These are phyloP conservation scores for Arvicanthis niloticus DNA, from an alignment of 2,113 vertebrate genomes.

Conservation along the genomic window DNA sequence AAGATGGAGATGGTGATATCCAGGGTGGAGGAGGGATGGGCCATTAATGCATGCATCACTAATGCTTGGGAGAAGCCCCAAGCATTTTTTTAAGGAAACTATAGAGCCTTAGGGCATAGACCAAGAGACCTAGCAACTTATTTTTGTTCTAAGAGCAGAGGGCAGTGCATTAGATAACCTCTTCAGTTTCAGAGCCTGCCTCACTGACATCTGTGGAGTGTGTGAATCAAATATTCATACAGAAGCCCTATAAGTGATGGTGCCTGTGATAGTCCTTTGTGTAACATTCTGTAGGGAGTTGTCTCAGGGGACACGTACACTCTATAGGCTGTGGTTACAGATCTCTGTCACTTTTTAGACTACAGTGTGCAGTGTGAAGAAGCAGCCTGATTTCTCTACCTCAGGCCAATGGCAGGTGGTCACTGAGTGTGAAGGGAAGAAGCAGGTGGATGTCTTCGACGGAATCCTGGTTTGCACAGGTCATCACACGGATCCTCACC, in stretches of 20 bases:
- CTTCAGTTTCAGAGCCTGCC: background rate
- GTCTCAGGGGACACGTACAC: background rate
- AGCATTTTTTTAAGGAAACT: background rate
- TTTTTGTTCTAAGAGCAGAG: background rate
- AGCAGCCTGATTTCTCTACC: conserved; percentile 87
- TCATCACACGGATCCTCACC: conserved; percentile 87
- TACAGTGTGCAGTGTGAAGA: conserved; percentile 88
- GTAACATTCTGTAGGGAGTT: background rate
- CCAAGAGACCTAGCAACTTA: background rate
- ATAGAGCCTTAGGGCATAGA: too few species aligned
- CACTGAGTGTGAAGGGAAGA: conserved; percentile 85
- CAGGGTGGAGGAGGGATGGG: background rate
- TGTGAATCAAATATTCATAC: background rate
- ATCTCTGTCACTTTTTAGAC: conserved; percentile 85
- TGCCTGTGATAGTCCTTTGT: background rate
- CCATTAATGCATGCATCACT: background rate
- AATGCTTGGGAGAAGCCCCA: background rate
- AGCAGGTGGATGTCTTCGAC: conserved; percentile 89
- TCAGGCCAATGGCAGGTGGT: conserved; percentile 94
- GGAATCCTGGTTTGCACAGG: conserved; percentile 94
- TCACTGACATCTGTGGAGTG: background rate
- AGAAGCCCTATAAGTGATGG: background rate
- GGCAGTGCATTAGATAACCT: background rate
- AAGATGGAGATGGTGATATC: background rate
- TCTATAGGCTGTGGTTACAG: background rate